These are phyloP conservation scores for Apamea anceps DNA, from an alignment of 2,888 invertebrate genomes.

Conservation along the genomic window DNA sequence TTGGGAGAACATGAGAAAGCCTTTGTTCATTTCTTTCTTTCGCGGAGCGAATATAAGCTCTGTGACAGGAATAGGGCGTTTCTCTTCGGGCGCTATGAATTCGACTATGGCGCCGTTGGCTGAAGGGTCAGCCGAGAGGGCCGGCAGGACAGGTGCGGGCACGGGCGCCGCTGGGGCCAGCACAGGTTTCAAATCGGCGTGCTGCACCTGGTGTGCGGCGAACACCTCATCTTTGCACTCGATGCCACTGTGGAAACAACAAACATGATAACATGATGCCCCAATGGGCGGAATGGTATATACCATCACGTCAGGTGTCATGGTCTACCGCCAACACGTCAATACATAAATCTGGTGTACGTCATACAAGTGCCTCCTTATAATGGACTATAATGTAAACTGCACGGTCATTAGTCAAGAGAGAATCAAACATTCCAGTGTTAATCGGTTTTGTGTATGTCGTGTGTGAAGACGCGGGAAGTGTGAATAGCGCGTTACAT, in stretches of 20 bases:
- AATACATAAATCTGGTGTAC: constrained; percentile 60
- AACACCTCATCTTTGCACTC: constrained; percentile 95
- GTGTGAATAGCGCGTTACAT: constrained; percentile 74
- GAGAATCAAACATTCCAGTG: constrained; percentile 72
- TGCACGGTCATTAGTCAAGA: constrained; percentile 75
- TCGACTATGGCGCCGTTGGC: constrained; percentile 84
- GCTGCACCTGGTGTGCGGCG: constrained; percentile 91
- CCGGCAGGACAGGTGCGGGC: constrained; percentile 58
- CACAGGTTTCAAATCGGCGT: constrained; percentile 85
- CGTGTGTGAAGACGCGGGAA: constrained; percentile 63
- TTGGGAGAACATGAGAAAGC: constrained; percentile 96
- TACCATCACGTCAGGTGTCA: constrained; percentile 55
- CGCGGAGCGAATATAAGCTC: constrained; percentile 94
- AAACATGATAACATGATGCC: constrained; percentile 73
- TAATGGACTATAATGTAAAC: constrained; percentile 72
- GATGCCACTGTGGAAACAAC: constrained; percentile 92
- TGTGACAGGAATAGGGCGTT: constrained; percentile 92
- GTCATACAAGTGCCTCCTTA: constrained; percentile 70
- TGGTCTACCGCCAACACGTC: constrained; percentile 70
- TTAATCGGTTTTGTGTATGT: constrained; percentile 75
- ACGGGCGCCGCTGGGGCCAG: constrained; percentile 71
- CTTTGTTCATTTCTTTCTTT: constrained; percentile 98
- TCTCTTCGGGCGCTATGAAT: constrained; percentile 81
- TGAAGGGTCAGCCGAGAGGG: constrained; percentile 72
- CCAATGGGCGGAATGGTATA: constrained; percentile 60